Conservation (phyloP, 2,888 invertebrate genomes). For the Malachius bipustulatus region DNA sequence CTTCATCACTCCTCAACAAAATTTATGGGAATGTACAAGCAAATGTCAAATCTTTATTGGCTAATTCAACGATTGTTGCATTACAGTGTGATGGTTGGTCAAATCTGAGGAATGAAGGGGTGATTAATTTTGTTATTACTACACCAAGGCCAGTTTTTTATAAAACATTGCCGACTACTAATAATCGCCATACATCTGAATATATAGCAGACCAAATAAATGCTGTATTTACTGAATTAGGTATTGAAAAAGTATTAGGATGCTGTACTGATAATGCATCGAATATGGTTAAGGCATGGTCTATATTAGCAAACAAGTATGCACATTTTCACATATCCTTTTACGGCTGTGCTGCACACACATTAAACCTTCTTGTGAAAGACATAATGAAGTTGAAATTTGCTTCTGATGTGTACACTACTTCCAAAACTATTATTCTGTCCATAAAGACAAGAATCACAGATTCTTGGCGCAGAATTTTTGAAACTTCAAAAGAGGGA, state of each 20-base stretch:
- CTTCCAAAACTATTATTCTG: too few species aligned
- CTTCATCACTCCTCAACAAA: too few species aligned
- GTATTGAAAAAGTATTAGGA: conserved; percentile 6
- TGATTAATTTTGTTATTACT: conserved; percentile 15
- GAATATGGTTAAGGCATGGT: conserved; percentile 4
- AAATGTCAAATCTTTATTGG: too few species aligned
- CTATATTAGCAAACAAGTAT: not conserved
- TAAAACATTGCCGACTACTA: conserved; percentile 14
- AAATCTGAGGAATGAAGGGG: conserved; percentile 15
- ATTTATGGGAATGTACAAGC: too few species aligned
- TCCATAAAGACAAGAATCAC: too few species aligned
- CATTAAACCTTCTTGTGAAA: conserved; percentile 2
- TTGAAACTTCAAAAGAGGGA: too few species aligned
- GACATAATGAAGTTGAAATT: conserved; percentile 5
- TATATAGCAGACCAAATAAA: conserved; percentile 11
- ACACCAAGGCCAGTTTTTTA: conserved; percentile 16
- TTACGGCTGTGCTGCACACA: conserved; percentile 5
- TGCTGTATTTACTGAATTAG: conserved; percentile 14
- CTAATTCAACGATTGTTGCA: too few species aligned
- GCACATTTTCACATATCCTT: conserved; percentile 1
- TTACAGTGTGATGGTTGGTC: conserved; percentile 8
- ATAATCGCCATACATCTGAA: conserved; percentile 13
- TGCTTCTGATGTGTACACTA: too few species aligned
- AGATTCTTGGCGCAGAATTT: too few species aligned
- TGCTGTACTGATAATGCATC: conserved; percentile 5